Base-by-base conservation (phyloP, 2,888 invertebrate species). In the Scaptomyza caliginosa region DNA sequence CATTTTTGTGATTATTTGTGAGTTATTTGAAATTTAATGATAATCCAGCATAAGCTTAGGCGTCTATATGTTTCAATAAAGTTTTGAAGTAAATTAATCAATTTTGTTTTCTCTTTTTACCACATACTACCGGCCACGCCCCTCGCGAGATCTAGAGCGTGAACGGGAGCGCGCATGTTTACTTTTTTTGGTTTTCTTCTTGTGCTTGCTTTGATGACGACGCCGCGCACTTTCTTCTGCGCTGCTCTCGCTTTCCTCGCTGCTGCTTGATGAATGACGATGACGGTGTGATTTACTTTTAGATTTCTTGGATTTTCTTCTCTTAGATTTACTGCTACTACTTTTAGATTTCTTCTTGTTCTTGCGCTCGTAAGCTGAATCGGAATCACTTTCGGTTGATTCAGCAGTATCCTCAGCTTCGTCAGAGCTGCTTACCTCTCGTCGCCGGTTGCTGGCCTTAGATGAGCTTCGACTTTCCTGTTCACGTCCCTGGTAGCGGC, bases 171-270 rank as follows among this genome's bases (percentile, higher is more conserved):
- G 88, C 26, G 87, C 85, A 32, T 88, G 88, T 67, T 91, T 91
- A 60, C 90, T 91, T 56, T 90, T 90, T 57, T 91, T 91, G 1
- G 90, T 89, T 67, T 91, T 91, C 68, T 90, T 91, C 63, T 90
- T 90, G 46, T 89, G 86, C 8, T 80, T 88, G 42, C 59, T 79
- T 10, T 65, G 62, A 4, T 88, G 85, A 0, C 86, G 82, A 2
- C 83, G 77, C 4, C 65, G 57, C 2, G 52, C 30, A 0, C 66
- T 48, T 4, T 67, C 36, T 19, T 75, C 51, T 8, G 32, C 34
- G 23, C 77, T 71, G 13, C 62, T 57, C 1, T 63, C 56, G 17
- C 50, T 51, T 10, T 57, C 40, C 1, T 51, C 70, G 8, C 19
- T 36, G 6, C 40, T 34, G 6, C 43, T 59, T 3, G 57, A 36